A percentile compares a stretch with the other conserved stretches of the same genome.
phyloP scores from a whole-genome alignment of 2,113 vertebrate genomes.

The Accipiter cooperii region DNA sequence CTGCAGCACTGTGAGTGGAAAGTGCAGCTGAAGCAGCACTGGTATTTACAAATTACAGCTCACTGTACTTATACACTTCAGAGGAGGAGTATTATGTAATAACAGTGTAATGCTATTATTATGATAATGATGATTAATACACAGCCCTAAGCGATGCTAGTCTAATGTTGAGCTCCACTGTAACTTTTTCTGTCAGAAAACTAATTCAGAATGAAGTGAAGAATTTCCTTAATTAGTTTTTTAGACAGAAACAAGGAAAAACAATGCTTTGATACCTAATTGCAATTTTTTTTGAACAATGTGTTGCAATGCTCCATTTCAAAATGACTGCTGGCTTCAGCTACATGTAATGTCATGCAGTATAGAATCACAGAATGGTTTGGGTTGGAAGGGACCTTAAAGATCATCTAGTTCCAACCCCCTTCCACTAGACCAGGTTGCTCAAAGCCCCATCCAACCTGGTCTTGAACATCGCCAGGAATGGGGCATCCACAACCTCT shows the following conservation, averaged over 20 bases:
- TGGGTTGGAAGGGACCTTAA: no score
- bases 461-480: no score
- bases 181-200: background rate
- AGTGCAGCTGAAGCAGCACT: background rate
- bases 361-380: no score
- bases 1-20: background rate
- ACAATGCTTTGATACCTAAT: background rate
- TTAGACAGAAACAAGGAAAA: background rate
- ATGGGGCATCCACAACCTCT: no score
- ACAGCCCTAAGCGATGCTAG: background rate
- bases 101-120: background rate
- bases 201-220: background rate
- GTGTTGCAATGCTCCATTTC: background rate
- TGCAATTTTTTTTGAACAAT: background rate
- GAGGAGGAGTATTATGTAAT: slow-evolving; percentile 23
- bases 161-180: background rate
- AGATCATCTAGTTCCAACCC: no score
- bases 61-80: background rate
- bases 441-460: no score
- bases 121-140: slow-evolving; percentile 39
- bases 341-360: accelerated
- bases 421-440: no score
- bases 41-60: slow-evolving; percentile 20
- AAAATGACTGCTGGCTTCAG: background rate
- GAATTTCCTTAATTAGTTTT: background rate